Conservation (phyloP, 2,888 invertebrate genomes). For the Agrotis ipsilon region DNA sequence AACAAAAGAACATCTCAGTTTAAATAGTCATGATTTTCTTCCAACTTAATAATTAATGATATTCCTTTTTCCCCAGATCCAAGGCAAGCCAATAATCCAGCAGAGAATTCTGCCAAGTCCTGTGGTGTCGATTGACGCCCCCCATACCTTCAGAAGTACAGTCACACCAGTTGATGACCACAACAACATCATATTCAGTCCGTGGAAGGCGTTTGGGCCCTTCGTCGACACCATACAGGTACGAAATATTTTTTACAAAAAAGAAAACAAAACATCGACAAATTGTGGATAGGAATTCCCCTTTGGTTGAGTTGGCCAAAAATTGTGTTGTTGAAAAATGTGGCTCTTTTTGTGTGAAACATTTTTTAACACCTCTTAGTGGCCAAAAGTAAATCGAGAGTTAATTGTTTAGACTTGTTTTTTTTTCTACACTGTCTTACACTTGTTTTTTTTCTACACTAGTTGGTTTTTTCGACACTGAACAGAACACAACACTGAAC, state of each 20-base stretch:
- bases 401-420: not conserved
- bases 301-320: not conserved
- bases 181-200: constrained; percentile 88
- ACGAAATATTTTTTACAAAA: constrained; percentile 13
- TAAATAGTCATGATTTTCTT: not conserved
- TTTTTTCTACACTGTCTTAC: too few relatives aligned
- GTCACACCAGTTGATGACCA: constrained; percentile 83
- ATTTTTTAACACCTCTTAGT: constrained; percentile 6
- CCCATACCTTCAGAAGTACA: constrained; percentile 73
- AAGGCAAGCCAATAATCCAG: constrained; percentile 88
- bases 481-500: too few relatives aligned
- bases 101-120: constrained; percentile 87
- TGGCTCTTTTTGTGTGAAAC: not conserved
- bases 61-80: constrained; percentile 75
- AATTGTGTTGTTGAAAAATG: constrained; percentile 1
- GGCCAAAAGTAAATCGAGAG: not conserved
- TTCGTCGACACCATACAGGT: constrained; percentile 89
- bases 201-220: constrained; percentile 89
- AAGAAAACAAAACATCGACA: constrained; percentile 10
- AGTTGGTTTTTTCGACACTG: not conserved
- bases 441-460: too few relatives aligned
- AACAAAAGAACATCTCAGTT: too few relatives aligned
- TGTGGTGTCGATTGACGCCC: constrained; percentile 83
- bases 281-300: constrained; percentile 13
- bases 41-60: not conserved